Evolutionary conservation across 2,797 vertebrate species (phyloP), one percentile per base, ranked within the genome.

Genomic region (Cephalopachus bancanus): DNA sequence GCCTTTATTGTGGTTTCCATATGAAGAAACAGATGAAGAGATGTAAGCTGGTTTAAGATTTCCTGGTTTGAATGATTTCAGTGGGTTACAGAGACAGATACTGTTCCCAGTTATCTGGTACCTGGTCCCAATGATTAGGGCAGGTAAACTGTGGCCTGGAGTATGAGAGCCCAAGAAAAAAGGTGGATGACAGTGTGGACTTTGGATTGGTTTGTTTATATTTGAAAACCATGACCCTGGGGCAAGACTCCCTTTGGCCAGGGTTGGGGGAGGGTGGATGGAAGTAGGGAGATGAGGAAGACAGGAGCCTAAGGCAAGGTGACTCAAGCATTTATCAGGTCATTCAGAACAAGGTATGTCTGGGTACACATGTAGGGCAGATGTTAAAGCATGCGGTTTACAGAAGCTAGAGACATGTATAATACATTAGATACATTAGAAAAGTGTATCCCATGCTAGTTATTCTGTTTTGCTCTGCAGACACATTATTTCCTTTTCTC

Each of bases 141-240:
- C 44, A 44, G 44, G 55, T 17, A 12, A 81, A 53, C 11, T 26
- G 4, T 16, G 7, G 17, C 16, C 5, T 67, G 60, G 44, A 44
- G 44, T 44, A 44, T 44, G 53, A 91, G 55, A 72, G 20, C 30
- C 20, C 9, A 8, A 8, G 71, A 64, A 72, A 72, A 28, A 14
- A 30, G 19, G 17, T 49, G 8, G 3, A 16, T 81, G 44, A 4
- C 1, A 7, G 3, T n/a, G 1, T 12, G 44, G 10, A 51, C 9
- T 51, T 72, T 94, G 33, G 14, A 65, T 22, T 76, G 14, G 1
- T 26, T 85, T 24, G 7, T 83, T 92, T 65, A n/a, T 49, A 49
- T 75, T 74, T 30, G 19, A 53, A 89, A 83, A 65, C 4, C 69
- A 51, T 57, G 79, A 3, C 8, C 15, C 2, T 4, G 2, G 10